Evolutionary conservation across 2,888 invertebrate species (phyloP), one percentile per base, ranked within the genome.

Genomic region (Argynnis bischoffii): DNA sequence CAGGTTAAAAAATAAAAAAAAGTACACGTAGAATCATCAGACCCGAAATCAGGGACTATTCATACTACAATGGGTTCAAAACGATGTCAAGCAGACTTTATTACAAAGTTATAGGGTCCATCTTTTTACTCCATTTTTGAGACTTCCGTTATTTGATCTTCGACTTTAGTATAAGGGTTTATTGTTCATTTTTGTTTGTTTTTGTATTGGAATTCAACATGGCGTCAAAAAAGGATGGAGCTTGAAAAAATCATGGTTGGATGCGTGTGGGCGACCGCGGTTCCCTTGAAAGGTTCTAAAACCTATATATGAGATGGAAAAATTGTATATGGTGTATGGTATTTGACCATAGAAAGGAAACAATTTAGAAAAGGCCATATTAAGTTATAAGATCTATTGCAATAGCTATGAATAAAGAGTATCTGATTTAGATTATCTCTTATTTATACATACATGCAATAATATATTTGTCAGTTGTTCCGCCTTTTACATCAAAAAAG

Each of bases 231-330:
- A 88, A 86, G 87, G 88, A 89, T 88, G 86, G 83, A 82, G 81
- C 82, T 63, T 66, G 66, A 89, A 89, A 90, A 90, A 90, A 89
- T 87, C 83, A 86, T 81, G 87, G 83, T 82, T 81, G 82, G 82
- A 78, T 81, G 82, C 82, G 83, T 82, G 88, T 87, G 88, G 89
- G 90, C 85, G 88, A 85, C 80, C 81, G 61, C 66, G 67, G 60
- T 64, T 46, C 61, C 79, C 78, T 78, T 71, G 71, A 67, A 68
- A 69, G 72, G 70, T 55, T 55, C 55, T 63, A 69, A 71, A 69
- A 61, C 64, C 60, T 63, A 67, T 71, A 69, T 65, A 63, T 63
- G 69, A 67, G 47, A 71, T 67, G 67, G 71, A 71, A 69, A 67
- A 69, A 59, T 16, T 48, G 48, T 59, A 31, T 59, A 59, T 47